Percentiles rank a stretch among this genome's conserved stretches.
phyloP scores from a whole-genome alignment of 2,888 invertebrate species.

The Trachelus stipa region DNA sequence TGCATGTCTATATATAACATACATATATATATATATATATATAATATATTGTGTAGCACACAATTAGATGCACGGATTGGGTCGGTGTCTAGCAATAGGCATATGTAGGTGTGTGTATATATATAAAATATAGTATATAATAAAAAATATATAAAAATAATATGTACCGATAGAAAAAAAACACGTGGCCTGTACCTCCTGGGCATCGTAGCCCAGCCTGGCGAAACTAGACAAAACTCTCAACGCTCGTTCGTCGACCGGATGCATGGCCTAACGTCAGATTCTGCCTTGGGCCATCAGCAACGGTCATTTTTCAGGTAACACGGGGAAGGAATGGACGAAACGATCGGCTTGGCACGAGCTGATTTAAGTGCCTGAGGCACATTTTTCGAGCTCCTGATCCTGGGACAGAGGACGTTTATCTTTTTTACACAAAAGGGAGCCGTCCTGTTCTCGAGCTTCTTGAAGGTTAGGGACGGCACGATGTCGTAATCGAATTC shows the following conservation, averaged over 20 bases:
- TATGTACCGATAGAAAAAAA: conserved; percentile 64
- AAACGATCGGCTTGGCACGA: conserved; percentile 13
- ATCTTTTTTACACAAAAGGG: conserved; percentile 67
- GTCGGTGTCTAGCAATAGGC: neutral
- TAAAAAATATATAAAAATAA: conserved; percentile 44
- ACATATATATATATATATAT: neutral
- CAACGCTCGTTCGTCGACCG: conserved; percentile 52
- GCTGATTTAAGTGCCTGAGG: conserved; percentile 36
- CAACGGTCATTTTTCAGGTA: conserved; percentile 37
- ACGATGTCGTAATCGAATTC: conserved; percentile 56
- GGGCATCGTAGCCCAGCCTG: conserved; percentile 56
- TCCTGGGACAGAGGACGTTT: conserved; percentile 74
- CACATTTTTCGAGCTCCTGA: conserved; percentile 72
- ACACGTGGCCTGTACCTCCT: conserved; percentile 54
- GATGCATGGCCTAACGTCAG: conserved; percentile 53
- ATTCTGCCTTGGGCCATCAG: conserved; percentile 47
- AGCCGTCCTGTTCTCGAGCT: conserved; percentile 58
- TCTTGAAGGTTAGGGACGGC: conserved; percentile 72
- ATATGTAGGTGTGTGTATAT: neutral
- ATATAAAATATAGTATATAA: conserved; percentile 16
- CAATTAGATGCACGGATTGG: neutral
- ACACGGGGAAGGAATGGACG: conserved; percentile 34
- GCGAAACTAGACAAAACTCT: conserved; percentile 55
- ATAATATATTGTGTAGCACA: neutral
- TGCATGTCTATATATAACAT: conserved; percentile 6